Conservation (phyloP, 2,113 vertebrate species). For the Tringa solitaria region DNA sequence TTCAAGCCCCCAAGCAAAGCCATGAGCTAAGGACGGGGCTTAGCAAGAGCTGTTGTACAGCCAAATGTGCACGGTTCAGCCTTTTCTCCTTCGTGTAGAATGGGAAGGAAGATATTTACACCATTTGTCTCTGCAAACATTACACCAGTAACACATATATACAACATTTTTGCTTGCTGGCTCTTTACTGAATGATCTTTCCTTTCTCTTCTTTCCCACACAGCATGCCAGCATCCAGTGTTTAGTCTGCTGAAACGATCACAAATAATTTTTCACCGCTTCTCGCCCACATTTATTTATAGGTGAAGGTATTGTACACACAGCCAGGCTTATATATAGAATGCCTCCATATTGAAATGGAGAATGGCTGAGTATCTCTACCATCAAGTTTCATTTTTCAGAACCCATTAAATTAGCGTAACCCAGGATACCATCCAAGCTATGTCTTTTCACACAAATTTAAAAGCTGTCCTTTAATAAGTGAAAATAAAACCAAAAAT, state of each 20-base stretch:
- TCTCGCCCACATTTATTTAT: conserved; percentile 33
- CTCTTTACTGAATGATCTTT: not conserved
- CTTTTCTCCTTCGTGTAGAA: not conserved
- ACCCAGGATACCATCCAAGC: conserved; percentile 16
- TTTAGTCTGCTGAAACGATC: conserved; percentile 12
- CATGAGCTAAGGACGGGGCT: not conserved
- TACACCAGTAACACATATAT: not conserved
- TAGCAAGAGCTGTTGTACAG: not conserved
- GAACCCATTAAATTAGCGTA: not conserved
- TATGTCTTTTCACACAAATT: not conserved
- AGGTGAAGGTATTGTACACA: not conserved
- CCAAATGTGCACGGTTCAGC: not conserved
- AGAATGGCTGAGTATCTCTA: not conserved
- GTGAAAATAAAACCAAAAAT: not conserved
- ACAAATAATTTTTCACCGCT: not conserved
- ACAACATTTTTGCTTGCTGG: not conserved
- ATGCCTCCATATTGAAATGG: not conserved
- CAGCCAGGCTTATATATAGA: conserved; percentile 27
- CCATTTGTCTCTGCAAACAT: not conserved
- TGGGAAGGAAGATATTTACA: not conserved
- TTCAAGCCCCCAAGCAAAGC: not conserved
- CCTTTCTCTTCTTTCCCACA: not conserved
- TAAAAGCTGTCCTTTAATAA: conserved; percentile 37
- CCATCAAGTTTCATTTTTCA: not conserved
- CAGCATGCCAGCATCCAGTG: not conserved